Percentiles rank a stretch among this genome's conserved stretches.
These are phyloP conservation scores for Philaethria dido DNA, from an alignment of 2,888 invertebrate genomes.

Conservation along the genomic window DNA sequence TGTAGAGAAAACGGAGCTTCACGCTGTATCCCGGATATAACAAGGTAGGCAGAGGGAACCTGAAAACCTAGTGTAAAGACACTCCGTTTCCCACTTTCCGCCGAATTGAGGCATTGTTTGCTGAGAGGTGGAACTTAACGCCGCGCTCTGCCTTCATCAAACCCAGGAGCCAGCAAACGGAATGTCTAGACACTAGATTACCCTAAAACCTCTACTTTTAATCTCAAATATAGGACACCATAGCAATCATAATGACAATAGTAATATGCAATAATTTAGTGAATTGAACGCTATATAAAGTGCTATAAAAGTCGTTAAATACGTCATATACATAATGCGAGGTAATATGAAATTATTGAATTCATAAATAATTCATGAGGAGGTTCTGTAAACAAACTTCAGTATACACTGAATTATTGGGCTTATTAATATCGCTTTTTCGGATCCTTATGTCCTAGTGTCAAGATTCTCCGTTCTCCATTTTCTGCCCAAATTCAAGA, in stretches of 20 bases:
- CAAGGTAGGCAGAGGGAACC: no score
- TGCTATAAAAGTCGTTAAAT: neutral
- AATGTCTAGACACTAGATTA: no score
- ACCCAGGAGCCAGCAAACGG: no score
- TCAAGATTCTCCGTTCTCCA: no score
- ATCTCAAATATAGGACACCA: neutral
- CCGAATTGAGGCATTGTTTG: no score
- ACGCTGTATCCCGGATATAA: no score
- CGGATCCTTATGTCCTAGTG: neutral
- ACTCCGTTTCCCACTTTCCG: no score
- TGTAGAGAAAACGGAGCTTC: no score
- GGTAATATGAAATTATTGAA: constrained; percentile 13
- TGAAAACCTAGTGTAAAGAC: no score
- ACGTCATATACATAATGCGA: constrained; percentile 10
- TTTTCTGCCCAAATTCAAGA: no score
- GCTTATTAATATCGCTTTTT: neutral
- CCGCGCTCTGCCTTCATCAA: no score
- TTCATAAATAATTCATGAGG: constrained; percentile 6
- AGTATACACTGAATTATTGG: neutral
- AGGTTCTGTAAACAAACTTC: constrained; percentile 15
- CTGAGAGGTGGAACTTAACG: no score
- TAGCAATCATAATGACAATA: neutral
- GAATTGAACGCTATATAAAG: constrained; percentile 11
- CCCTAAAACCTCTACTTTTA: neutral
- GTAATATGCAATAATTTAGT: neutral